phyloP scores from a whole-genome alignment of 2,888 invertebrate genomes.

The Xylota sylvarum region DNA sequence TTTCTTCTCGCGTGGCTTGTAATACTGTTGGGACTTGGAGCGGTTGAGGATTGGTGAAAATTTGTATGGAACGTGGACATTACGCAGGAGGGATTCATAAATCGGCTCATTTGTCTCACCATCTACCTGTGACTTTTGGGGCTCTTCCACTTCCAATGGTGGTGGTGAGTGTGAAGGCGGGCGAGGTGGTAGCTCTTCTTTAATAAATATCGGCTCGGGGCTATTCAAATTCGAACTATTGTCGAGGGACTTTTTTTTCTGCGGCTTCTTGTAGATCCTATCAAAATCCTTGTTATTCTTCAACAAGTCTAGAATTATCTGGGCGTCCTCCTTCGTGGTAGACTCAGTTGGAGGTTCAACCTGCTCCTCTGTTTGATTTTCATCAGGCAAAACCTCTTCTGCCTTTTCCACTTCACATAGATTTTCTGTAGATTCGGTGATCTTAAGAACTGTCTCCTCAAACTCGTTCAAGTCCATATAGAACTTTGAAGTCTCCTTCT shows the following conservation, averaged over 20 bases:
- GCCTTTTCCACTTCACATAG: constrained; percentile 75
- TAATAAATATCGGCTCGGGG: constrained; percentile 64
- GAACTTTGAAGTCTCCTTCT: constrained; percentile 88
- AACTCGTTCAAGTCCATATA: constrained; percentile 89
- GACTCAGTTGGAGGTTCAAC: constrained; percentile 21
- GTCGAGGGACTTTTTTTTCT: constrained; percentile 85
- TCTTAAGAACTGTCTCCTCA: constrained; percentile 86
- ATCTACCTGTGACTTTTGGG: neutral
- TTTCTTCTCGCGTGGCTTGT: constrained; percentile 80
- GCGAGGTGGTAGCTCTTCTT: constrained; percentile 81
- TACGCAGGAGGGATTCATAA: constrained; percentile 83
- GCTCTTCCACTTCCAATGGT: constrained; percentile 80
- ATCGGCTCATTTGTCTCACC: constrained; percentile 82
- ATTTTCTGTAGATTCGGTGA: constrained; percentile 89
- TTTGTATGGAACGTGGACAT: constrained; percentile 85
- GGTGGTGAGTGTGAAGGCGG: constrained; percentile 84
- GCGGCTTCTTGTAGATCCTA: constrained; percentile 90
- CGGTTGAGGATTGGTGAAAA: constrained; percentile 84
- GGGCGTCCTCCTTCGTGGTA: constrained; percentile 85
- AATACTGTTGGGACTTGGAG: constrained; percentile 82
- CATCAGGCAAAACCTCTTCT: constrained; percentile 69
- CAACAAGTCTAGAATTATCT: constrained; percentile 91
- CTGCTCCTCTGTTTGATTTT: constrained; percentile 19
- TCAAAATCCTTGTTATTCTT: constrained; percentile 94
- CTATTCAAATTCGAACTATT: constrained; percentile 78